phyloP scores from a whole-genome alignment of 2,113 vertebrate species.

The Psophia crepitans region DNA sequence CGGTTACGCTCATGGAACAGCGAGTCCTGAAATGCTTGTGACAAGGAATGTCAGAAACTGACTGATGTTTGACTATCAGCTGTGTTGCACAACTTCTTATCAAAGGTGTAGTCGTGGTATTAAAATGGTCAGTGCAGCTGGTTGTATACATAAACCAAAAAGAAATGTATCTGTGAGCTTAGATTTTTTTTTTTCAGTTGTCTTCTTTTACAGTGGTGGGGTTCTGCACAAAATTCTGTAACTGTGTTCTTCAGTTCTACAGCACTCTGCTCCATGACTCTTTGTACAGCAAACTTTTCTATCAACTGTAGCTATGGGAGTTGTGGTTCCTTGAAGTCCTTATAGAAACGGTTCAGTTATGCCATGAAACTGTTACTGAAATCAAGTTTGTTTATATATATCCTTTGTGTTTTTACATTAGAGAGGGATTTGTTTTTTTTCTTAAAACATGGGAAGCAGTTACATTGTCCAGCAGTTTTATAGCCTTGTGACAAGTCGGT shows the following conservation, averaged over 20 bases:
- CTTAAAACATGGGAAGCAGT: constrained; percentile 24
- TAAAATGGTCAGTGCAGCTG: not conserved
- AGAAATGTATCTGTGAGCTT: not conserved
- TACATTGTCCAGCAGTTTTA: constrained; percentile 39
- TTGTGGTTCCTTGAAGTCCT: not conserved
- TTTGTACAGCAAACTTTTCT: not conserved
- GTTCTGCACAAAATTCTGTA: not conserved
- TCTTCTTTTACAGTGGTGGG: not conserved
- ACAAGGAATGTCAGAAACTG: not conserved
- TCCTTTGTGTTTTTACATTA: constrained; percentile 17
- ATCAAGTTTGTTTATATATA: constrained; percentile 18
- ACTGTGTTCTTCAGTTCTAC: not conserved
- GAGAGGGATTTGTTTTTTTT: not conserved
- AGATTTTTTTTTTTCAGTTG: not conserved
- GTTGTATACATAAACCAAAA: not conserved
- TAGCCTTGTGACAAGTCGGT: not conserved
- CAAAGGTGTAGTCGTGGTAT: not conserved
- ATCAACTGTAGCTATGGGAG: not conserved
- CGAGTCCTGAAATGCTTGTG: not conserved
- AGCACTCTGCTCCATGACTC: not conserved
- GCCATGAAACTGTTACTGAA: constrained; percentile 42
- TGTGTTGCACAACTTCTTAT: not conserved
- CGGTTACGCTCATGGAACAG: not conserved
- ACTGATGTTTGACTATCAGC: not conserved
- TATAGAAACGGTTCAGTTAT: not conserved